phyloP scores from a whole-genome alignment of 2,797 vertebrate genomes.

The Neosalanx taihuensis region DNA sequence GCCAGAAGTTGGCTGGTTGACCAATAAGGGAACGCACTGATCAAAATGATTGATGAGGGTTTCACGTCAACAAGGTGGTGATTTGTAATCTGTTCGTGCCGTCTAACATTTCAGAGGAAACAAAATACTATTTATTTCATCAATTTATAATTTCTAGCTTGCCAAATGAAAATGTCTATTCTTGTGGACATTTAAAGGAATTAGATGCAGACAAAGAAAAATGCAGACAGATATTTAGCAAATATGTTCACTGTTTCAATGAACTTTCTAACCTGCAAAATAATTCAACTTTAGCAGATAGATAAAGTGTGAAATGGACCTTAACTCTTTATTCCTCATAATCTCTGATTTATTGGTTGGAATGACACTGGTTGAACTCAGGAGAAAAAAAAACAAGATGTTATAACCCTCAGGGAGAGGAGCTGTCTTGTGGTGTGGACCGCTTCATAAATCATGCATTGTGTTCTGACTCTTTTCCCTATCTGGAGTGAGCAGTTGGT shows the following conservation, averaged over 20 bases:
- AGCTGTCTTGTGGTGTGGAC: conserved; percentile 71
- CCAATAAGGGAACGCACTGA: conserved; percentile 66
- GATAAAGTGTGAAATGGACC: neutral
- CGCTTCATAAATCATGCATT: conserved; percentile 85
- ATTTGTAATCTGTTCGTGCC: conserved; percentile 66
- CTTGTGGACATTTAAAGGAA: no score
- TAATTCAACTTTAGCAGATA: neutral
- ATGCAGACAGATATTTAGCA: neutral
- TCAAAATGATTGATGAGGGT: conserved; percentile 64
- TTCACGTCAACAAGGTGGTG: conserved; percentile 25
- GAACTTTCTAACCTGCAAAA: neutral
- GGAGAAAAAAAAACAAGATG: conserved; percentile 30
- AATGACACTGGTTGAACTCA: conserved; percentile 16
- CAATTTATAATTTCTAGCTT: neutral
- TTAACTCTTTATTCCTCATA: neutral
- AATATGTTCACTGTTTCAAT: conserved; percentile 6
- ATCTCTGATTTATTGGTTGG: conserved; percentile 11
- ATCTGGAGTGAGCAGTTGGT: conserved; percentile 83
- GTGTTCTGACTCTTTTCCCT: conserved; percentile 67
- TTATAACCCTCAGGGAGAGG: conserved; percentile 47
- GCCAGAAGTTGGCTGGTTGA: conserved; percentile 66
- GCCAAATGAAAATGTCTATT: neutral
- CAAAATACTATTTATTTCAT: neutral
- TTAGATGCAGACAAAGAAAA: neutral
- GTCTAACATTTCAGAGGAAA: conserved; percentile 15